Evolutionary conservation across 2,888 invertebrate genomes (phyloP), one percentile per base, ranked within the genome.

Genomic region (Agrochola litura): DNA sequence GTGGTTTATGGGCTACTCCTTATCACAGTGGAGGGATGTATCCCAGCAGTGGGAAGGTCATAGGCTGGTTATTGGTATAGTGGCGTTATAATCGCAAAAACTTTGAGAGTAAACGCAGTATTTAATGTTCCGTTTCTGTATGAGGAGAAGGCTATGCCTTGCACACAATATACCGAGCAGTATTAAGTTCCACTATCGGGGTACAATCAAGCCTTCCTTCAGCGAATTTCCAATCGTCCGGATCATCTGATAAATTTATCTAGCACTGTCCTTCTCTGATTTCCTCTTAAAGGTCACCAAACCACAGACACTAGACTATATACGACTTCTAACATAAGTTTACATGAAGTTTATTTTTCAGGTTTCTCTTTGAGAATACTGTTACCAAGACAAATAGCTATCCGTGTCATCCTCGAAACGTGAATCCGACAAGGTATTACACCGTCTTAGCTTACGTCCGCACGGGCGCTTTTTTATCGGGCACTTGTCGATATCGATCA

Each of bases 401-500:
- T n/a, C 30, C 30, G 16, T 41, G 41, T 41, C 52, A 63, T 52
- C 14, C n/a, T 43, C 14, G 37, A 56, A 66, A 61, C 54, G 19
- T 41, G 49, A 81, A 54, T 46, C 75, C 54, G 22, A 14, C 25
- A 41, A 46, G 52, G 37, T 66, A 80, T 37, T 12, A 25, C 54
- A 41, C 12, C 71, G 49, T 19, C 22, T 52, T 22, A 52, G 22
- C 25, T 4, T 9, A n/a, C 30, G 22, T 10, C 0, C 1, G 4
- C 49, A 67, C 14, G 49, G 25, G 22, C 66, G 49, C 2, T 56
- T 56, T n/a, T n/a, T 6, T n/a, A n/a, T 9, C 54, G n/a, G n/a
- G 1, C 22, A 54, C 22, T 54, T 37, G 37, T 37, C 37, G 37
- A 37, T 37, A 37, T n/a, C n/a, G n/a, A n/a, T n/a, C n/a, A n/a